Conservation (phyloP, 2,113 vertebrate species). For the Colistium nudipinnis region DNA sequence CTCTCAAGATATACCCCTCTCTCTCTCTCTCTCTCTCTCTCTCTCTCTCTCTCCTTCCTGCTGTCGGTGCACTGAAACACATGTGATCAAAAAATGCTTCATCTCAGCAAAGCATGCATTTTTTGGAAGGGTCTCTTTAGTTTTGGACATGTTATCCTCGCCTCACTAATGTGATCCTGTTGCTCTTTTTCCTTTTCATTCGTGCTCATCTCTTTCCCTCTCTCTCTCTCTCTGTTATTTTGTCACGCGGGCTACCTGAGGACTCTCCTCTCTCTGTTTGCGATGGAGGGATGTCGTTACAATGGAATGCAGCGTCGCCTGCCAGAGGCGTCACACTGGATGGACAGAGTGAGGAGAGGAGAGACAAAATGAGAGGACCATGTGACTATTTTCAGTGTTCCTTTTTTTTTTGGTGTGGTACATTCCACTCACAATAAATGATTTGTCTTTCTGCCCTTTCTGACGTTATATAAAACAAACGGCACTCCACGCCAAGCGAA, state of each 20-base stretch:
- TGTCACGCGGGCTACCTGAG: slow-evolving; percentile 46
- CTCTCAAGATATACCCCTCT: not conserved
- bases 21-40: slow-evolving; percentile 46
- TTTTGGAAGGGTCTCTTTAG: slow-evolving; percentile 20
- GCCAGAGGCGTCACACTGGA: slow-evolving; percentile 75
- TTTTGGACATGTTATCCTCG: slow-evolving; percentile 22
- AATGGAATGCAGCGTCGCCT: slow-evolving; percentile 72
- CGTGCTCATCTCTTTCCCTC: not conserved
- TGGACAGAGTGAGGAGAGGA: slow-evolving; percentile 43
- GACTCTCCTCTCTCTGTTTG: slow-evolving; percentile 50
- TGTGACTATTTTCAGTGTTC: slow-evolving; percentile 27
- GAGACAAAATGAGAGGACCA: slow-evolving; percentile 21
- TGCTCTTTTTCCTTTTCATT: not conserved
- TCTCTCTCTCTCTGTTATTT: slow-evolving; percentile 1
- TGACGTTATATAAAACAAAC: slow-evolving; percentile 4
- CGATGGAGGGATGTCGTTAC: slow-evolving; percentile 73
- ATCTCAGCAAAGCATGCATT: slow-evolving; percentile 28
- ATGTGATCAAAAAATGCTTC: slow-evolving; percentile 62
- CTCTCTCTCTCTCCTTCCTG: slow-evolving; percentile 40
- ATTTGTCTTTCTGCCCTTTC: not conserved
- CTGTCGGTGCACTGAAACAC: slow-evolving; percentile 55
- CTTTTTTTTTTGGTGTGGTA: slow-evolving; percentile 6
- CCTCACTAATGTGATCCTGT: slow-evolving; percentile 3
- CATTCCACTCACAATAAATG: slow-evolving; percentile 30
- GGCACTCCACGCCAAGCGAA: not conserved